Base-by-base conservation (phyloP, 2,797 vertebrate species). In the Aulostomus chinensis region DNA sequence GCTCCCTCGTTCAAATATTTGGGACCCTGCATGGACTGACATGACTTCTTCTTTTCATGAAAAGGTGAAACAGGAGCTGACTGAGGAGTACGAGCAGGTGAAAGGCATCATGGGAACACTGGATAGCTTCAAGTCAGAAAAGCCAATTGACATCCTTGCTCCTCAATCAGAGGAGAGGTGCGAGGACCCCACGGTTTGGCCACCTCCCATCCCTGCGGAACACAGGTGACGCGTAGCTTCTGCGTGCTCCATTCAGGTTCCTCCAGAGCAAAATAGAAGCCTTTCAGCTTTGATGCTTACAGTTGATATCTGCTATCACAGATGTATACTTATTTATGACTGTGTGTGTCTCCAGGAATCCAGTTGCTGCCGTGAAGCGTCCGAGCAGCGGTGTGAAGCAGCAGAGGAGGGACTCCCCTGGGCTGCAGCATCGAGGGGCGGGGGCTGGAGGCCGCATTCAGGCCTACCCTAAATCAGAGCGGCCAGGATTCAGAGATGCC, bases 11-110 rank as follows among this genome's bases (percentile, higher is more conserved):
- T n/a, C n/a, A n/a, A n/a, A n/a, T n/a, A n/a, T n/a, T n/a, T n/a
- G n/a, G n/a, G n/a, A n/a, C n/a, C n/a, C n/a, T n/a, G n/a, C n/a
- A n/a, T n/a, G n/a, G n/a, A n/a, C n/a, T n/a, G n/a, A n/a, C n/a
- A n/a, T n/a, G n/a, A n/a, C 2, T 20, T 22, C 14, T 11, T 15
- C 12, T 60, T 22, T 67, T 25, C 60, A 22, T 51, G 2, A 13
- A 11, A 41, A 98, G 97, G 91, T 98, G 53, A 92, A 87, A 32
- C 93, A 95, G 73, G 95, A 98, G 70, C 88, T 99, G 76, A 68
- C 91, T 28, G 94, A 97, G 83, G 97, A 99, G 80, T 97, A 94
- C 21, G 95, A 98, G 63, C 95, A 98, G 85, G 94, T 99, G 46
- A 98, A 95, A 83, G 86, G 89, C 65, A 96, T 98, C 62, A 91